Percentiles rank a stretch among this genome's conserved stretches.
These are phyloP conservation scores for Felis chaus DNA, from an alignment of 2,113 vertebrate genomes.

Conservation along the genomic window DNA sequence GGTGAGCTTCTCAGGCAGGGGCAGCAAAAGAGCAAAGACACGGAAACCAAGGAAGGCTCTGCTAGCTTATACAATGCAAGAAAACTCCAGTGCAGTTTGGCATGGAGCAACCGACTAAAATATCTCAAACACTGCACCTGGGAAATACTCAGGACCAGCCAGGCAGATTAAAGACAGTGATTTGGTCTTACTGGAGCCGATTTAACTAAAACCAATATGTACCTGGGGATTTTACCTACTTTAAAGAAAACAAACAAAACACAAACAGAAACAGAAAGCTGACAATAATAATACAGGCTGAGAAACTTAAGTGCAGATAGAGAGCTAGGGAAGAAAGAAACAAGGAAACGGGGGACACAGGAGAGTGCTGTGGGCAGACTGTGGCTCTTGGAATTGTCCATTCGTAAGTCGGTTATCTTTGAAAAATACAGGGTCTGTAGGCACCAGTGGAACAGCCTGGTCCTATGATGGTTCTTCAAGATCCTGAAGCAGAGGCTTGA, in stretches of 20 bases:
- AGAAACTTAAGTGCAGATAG: not conserved
- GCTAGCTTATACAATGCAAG: not conserved
- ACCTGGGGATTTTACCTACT: not conserved
- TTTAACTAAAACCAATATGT: not conserved
- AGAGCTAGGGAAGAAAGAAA: not conserved
- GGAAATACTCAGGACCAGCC: not conserved
- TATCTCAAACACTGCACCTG: not conserved
- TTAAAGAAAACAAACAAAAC: not conserved
- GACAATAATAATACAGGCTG: too few relatives aligned
- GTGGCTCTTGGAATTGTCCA: not conserved
- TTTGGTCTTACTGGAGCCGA: not conserved
- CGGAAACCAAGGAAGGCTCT: not conserved
- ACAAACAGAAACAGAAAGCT: not conserved
- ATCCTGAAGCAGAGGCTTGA: not conserved
- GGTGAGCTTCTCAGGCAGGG: not conserved
- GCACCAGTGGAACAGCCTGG: not conserved
- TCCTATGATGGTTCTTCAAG: not conserved
- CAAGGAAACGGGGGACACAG: accelerated
- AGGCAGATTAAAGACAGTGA: not conserved
- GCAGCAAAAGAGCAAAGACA: not conserved
- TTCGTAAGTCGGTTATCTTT: not conserved
- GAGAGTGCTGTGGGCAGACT: not conserved
- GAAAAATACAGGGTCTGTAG: not conserved
- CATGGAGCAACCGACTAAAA: not conserved
- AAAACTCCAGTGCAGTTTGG: not conserved